A percentile compares a stretch with the other conserved stretches of the same genome.
phyloP scores from a whole-genome alignment of 2,888 invertebrate species.

The Cotesia congregata region DNA sequence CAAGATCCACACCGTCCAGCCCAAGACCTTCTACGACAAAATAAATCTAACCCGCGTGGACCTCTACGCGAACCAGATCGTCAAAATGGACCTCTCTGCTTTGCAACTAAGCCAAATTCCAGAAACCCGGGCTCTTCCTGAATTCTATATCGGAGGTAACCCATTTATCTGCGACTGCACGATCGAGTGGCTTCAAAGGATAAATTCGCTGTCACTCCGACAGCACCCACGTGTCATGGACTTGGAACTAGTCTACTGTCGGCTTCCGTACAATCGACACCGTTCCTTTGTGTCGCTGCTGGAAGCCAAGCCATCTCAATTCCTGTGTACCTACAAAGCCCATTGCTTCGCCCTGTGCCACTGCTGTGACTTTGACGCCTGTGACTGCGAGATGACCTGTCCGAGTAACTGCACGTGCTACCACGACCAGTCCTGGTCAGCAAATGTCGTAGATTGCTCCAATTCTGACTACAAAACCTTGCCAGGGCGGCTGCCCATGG shows the following conservation, averaged over 20 bases:
- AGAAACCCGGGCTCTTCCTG: slow-evolving; percentile 82
- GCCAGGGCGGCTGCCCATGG: slow-evolving; percentile 93
- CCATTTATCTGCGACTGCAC: slow-evolving; percentile 96
- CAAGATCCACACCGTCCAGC: slow-evolving; percentile 86
- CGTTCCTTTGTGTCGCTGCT: slow-evolving; percentile 87
- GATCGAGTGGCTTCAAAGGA: slow-evolving; percentile 95
- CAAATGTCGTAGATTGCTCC: slow-evolving; percentile 93
- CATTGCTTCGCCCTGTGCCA: slow-evolving; percentile 96
- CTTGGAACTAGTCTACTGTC: slow-evolving; percentile 90
- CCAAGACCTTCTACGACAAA: slow-evolving; percentile 91
- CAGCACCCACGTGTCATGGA: slow-evolving; percentile 94
- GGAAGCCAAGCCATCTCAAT: slow-evolving; percentile 90
- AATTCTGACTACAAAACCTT: slow-evolving; percentile 84
- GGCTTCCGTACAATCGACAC: slow-evolving; percentile 87
- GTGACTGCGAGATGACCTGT: slow-evolving; percentile 98
- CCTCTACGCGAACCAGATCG: slow-evolving; percentile 92
- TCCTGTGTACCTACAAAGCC: slow-evolving; percentile 91
- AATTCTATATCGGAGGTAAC: slow-evolving; percentile 94
- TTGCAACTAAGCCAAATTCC: slow-evolving; percentile 86
- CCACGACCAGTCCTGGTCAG: slow-evolving; percentile 93
- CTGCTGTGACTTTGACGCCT: slow-evolving; percentile 96
- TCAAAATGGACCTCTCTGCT: slow-evolving; percentile 90
- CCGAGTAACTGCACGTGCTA: slow-evolving; percentile 95
- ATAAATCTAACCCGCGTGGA: slow-evolving; percentile 91
- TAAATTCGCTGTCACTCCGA: slow-evolving; percentile 86